Conservation (phyloP, 1,140 invertebrate genomes). For the Hetaerina americana region DNA sequence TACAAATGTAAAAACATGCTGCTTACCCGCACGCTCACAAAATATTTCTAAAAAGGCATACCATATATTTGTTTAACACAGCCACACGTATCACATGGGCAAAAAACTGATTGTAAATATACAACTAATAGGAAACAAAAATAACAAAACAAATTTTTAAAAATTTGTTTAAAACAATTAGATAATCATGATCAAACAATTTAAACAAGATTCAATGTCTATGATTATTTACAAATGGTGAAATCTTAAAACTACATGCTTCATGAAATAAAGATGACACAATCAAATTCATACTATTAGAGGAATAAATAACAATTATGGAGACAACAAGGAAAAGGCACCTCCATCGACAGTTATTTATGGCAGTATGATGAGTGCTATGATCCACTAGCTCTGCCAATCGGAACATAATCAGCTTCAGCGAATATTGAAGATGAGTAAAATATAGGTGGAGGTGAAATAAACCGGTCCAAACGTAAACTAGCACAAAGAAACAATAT, state of each 20-base stretch:
- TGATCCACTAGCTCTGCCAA: neutral
- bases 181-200: neutral
- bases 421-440: neutral
- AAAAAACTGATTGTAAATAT: neutral
- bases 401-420: neutral
- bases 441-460: neutral
- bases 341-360: neutral
- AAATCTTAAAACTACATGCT: neutral
- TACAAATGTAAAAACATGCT: neutral
- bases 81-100: neutral
- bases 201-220: neutral
- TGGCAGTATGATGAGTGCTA: neutral
- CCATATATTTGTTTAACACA: neutral
- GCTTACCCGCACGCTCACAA: neutral
- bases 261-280: neutral
- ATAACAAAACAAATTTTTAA: neutral
- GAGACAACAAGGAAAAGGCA: neutral
- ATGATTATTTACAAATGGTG: neutral
- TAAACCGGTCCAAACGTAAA: neutral
- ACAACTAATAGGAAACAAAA: neutral
- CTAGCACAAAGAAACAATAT: neutral
- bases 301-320: neutral
- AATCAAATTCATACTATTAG: neutral
- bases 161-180: neutral
- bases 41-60: neutral